Base-by-base conservation (phyloP, 1,140 invertebrate genomes). In the Drosophila nebulosa region DNA sequence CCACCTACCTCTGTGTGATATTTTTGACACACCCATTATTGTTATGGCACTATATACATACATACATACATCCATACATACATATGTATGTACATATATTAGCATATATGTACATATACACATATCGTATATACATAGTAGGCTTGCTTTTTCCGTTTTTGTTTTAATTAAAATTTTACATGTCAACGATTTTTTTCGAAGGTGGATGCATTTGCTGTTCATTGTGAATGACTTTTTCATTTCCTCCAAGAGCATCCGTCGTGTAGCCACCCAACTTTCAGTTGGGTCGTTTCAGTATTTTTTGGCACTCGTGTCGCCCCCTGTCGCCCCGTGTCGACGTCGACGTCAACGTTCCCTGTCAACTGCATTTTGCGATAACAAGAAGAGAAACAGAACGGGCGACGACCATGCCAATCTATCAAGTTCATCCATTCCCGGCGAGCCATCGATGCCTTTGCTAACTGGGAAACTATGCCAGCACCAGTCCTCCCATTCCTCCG, bases 1-100 rank as follows among this genome's bases (percentile, higher is more conserved):
- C 10, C 14, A 18, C 46, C 36, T 69, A 65, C 67, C 52, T 76
- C 68, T 69, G 46, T 81, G 83, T 85, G 78, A 85, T 86, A 85
- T 86, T 85, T 85, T 85, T 86, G 81, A 86, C 81, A 76, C 71
- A 86, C 70, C 71, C 64, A 74, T 80, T 85, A 78, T 66, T 67
- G 79, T 78, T 69, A 68, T 51, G 58, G 65, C 26, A 80, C 69
- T 63, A 64, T 65, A 36, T 65, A 51, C 50, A 60, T 42, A 62
- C 7, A 42, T 16, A 18, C 14, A n/a, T n/a, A 14, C n/a, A 16
- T 39, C 14, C n/a, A 39, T 16, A 42, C 3, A 9, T 12, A 16
- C 14, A 42, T 42, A 18, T 7, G 16, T 42, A 18, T 7, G 16
- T 16, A 39, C 14, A 4, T n/a, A 35, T 39, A 16, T n/a, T n/a